Evolutionary conservation across 2,888 invertebrate species (phyloP), one percentile per base, ranked within the genome.

Genomic region (Caenorhabditis afra): DNA sequence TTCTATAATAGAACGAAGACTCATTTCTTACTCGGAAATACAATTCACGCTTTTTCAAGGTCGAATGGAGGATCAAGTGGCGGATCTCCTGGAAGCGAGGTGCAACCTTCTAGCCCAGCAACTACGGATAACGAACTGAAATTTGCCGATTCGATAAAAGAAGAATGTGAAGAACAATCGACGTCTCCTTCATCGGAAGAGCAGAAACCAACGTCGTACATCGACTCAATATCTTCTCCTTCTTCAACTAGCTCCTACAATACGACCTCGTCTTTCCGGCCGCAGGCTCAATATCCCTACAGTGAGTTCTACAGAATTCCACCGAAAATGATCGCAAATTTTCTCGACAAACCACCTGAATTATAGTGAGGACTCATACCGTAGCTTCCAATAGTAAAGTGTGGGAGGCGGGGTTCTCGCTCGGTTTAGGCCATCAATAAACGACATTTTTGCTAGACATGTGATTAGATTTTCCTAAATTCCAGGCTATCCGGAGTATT

Each of bases 221-320:
- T 73, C n/a, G 57, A 62, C 20, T 70, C 75, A 18, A 61, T 70
- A 16, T 74, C 79, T 8, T 58, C 64, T 1, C 16, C 70, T 5
- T 37, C 75, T n/a, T 77, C 77, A 7, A 71, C 75, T 1, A 65
- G 70, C 14, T 52, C 61, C 11, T 82, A 82, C 59, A 76, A 80
- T 52, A 55, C 57, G 0, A 53, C 74, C 0, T 4, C 81, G 4
- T 61, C 79, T 10, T 83, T 83, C 66, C 52, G 84, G 20, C 82
- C 84, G 49, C 84, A 84, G 37, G 73, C 82, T 3, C 81, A 83
- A 45, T 78, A 81, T 49, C 55, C 81, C 14, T 81, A 81, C 61
- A 61, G 81, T 83, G 14, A 45, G 79, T 53, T 52, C 16, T n/a
- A n/a, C n/a, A n/a, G n/a, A n/a, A n/a, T n/a, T n/a, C n/a, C n/a